Evolutionary conservation across 1,140 invertebrate species (phyloP), one percentile per base, ranked within the genome.

Genomic region (Caenorhabditis brenneri): DNA sequence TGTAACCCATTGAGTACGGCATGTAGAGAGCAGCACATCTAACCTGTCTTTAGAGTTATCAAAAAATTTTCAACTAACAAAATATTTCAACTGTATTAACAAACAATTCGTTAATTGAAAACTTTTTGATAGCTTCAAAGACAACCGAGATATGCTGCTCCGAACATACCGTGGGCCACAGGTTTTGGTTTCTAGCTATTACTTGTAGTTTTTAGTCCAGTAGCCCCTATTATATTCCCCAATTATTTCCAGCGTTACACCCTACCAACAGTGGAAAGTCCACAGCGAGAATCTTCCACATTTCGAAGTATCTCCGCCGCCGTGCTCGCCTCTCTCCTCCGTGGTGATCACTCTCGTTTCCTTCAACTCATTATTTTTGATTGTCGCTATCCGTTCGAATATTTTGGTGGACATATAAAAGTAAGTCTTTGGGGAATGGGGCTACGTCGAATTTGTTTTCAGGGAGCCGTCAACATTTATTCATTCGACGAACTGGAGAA

Each of bases 371-470:
- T 74, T 12, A 74, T 74, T 42, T 74, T 74, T 19, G 65, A 74
- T 46, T 74, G 65, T n/a, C 65, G 65, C 19, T 74, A 74, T 31
- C 65, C 65, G 24, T 74, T 74, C 24, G 65, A 74, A 74, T 74
- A 74, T 74, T 74, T 74, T 46, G 65, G 65, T 24, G 65, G 65
- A 46, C 65, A 74, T 74, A 74, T 74, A 6, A 74, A 74, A 24
- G 65, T 74, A 42, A 31, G 58, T n/a, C 0, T 36, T 39, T 22
- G 3, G 36, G 33, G 3, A 10, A 19, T 42, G 12, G 2, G 22
- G 19, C 24, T 2, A 19, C 58, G 7, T 12, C n/a, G n/a, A n/a
- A 10, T 29, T 27, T 58, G 22, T 58, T 19, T 58, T 58, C 19
- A 74, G 65, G 65, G 65, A 1, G 65, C 65, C 12, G 29, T 74